Conservation (phyloP, 1,140 invertebrate species). For the Drosophila teissieri region DNA sequence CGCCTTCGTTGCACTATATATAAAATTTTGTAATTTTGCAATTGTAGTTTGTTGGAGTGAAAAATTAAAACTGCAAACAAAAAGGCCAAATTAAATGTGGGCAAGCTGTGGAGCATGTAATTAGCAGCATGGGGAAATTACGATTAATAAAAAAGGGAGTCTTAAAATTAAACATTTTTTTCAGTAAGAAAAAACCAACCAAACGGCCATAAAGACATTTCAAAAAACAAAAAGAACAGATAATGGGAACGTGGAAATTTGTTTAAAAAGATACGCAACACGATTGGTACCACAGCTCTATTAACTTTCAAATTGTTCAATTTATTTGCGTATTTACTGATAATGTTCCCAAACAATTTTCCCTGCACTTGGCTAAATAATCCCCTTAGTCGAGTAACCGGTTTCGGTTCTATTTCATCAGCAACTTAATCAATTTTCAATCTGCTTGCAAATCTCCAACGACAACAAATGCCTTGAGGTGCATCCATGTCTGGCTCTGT, state of each 20-base stretch:
- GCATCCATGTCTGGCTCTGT: constrained; percentile 14
- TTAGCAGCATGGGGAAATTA: constrained; percentile 49
- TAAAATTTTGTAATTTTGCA: constrained; percentile 31
- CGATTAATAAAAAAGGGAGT: constrained; percentile 18
- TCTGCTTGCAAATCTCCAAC: constrained; percentile 20
- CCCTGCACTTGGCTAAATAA: constrained; percentile 3
- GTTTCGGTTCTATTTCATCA: constrained; percentile 14
- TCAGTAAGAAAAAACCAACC: not conserved
- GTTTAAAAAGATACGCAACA: not conserved
- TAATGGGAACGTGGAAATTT: no score
- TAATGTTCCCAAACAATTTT: not conserved
- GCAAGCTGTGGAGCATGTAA: constrained; percentile 54
- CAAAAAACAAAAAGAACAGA: not conserved
- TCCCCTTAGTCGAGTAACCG: not conserved
- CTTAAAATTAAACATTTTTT: constrained; percentile 7
- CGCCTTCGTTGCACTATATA: constrained; percentile 25
- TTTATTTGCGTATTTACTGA: not conserved
- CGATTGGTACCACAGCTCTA: not conserved
- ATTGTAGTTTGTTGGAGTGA: constrained; percentile 50
- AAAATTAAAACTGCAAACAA: constrained; percentile 44
- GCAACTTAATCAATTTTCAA: constrained; percentile 35
- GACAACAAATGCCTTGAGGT: constrained; percentile 49
- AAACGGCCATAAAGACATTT: no score
- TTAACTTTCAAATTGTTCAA: not conserved
- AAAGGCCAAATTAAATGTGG: constrained; percentile 47